Evolutionary conservation across 23 tunicate genomes (phyloP).

Genomic region (Corella eumyota): DNA sequence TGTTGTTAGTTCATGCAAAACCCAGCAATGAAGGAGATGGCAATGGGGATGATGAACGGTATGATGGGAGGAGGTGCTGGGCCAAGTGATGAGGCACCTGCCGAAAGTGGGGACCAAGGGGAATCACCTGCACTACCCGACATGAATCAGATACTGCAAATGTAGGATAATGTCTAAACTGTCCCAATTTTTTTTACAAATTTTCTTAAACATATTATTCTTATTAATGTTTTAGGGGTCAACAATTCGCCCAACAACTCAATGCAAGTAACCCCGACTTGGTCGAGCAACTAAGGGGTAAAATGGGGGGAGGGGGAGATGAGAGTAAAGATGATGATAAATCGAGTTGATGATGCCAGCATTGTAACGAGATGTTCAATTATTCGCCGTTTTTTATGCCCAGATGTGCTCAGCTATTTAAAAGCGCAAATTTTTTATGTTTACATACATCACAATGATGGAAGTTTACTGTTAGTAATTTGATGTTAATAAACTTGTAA

Average conservation of each 20-base stretch:
- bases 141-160: conserved; percentile 43
- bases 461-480: too few species aligned
- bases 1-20: conserved; percentile 49
- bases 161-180: conserved; percentile 21
- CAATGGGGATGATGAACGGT: conserved; percentile 79
- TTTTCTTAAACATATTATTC: background rate
- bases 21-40: conserved; percentile 90
- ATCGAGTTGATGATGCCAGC: too few species aligned
- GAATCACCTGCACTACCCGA: conserved; percentile 15
- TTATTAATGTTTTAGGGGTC: conserved; percentile 40
- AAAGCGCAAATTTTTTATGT: too few species aligned
- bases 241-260: conserved; percentile 76
- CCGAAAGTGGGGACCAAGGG: too few species aligned
- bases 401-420: too few species aligned
- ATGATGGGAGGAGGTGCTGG: conserved; percentile 44
- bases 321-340: conserved; percentile 1
- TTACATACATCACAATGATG: too few species aligned
- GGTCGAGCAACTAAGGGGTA: conserved; percentile 44
- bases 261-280: conserved; percentile 64
- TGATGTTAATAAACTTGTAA: too few species aligned
- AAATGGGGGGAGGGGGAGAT: conserved; percentile 19
- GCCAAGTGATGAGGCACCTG: conserved; percentile 9
- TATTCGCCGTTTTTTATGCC: too few species aligned
- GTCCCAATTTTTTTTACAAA: background rate
- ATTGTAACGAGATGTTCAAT: too few species aligned